phyloP scores from a whole-genome alignment of 2,797 vertebrate genomes.

The Eremophila alpestris region DNA sequence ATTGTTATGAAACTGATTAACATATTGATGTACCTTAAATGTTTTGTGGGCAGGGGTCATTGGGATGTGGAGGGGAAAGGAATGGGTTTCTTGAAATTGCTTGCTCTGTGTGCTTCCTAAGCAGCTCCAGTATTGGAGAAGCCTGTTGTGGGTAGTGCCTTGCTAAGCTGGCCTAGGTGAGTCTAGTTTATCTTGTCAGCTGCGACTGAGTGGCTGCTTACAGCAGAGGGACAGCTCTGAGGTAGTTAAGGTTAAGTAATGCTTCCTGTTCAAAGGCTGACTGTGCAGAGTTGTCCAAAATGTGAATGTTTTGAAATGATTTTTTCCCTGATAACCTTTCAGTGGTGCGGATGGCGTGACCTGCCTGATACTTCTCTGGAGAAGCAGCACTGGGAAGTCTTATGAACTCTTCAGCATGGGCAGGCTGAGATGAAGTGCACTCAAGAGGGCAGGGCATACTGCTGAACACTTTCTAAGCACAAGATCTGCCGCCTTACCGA shows the following conservation, averaged over 20 bases:
- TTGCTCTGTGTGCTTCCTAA: background rate
- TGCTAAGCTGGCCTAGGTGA: background rate
- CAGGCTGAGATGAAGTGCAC: background rate
- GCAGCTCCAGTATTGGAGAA: background rate
- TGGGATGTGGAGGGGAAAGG: background rate
- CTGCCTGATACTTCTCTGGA: background rate
- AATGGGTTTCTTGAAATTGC: background rate
- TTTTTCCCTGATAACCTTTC: background rate
- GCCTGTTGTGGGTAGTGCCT: background rate
- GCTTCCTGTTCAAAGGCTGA: background rate
- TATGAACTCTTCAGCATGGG: background rate
- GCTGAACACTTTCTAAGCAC: background rate
- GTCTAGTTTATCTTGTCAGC: background rate
- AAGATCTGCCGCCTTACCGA: background rate
- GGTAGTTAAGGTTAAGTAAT: background rate
- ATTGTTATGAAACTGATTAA: background rate
- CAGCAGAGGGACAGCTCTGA: background rate
- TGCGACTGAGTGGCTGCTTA: background rate
- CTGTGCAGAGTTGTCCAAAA: background rate
- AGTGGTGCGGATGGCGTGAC: accelerated
- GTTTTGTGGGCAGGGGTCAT: background rate
- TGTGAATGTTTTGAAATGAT: background rate
- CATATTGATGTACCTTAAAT: background rate
- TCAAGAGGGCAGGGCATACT: background rate
- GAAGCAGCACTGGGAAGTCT: background rate